A percentile compares a stretch with the other conserved stretches of the same genome.
These are phyloP conservation scores for Nannoperca australis DNA, from an alignment of 2,797 vertebrate genomes.

Conservation along the genomic window DNA sequence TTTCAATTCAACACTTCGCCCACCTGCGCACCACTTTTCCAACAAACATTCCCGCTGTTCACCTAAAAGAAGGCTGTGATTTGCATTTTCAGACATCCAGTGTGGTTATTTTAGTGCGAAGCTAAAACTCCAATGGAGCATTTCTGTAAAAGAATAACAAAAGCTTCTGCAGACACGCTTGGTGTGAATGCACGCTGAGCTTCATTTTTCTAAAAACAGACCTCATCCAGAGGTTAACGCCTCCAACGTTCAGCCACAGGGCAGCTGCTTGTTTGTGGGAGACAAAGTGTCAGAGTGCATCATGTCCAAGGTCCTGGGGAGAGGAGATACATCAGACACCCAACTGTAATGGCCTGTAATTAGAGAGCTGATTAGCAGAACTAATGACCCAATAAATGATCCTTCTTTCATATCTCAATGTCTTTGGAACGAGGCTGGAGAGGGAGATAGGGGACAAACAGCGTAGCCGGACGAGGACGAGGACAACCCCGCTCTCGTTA, in stretches of 20 bases:
- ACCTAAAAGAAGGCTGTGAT: background rate
- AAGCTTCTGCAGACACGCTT: background rate
- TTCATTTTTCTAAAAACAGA: conserved; percentile 49
- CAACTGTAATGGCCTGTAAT: conserved; percentile 78
- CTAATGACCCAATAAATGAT: conserved; percentile 81
- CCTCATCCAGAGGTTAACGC: conserved; percentile 48
- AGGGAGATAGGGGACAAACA: conserved; percentile 34
- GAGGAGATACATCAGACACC: conserved; percentile 62
- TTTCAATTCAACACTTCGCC: background rate
- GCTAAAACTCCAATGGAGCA: conserved; percentile 10
- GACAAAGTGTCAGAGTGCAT: conserved; percentile 71
- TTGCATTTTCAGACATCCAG: background rate
- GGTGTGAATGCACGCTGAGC: background rate
- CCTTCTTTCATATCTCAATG: conserved; percentile 62
- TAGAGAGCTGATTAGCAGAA: conserved; percentile 81
- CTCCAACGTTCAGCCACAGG: conserved; percentile 37
- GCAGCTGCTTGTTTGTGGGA: conserved; percentile 67
- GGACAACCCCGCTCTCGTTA: conserved; percentile 48
- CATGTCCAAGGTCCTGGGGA: conserved; percentile 69
- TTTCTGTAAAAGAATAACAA: background rate
- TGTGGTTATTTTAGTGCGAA: conserved; percentile 6
- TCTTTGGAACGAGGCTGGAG: conserved; percentile 50
- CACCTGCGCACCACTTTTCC: no score
- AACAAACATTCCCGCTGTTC: background rate
- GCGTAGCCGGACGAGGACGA: conserved; percentile 31